phyloP scores from a whole-genome alignment of 2,888 invertebrate species.

The Nematopogon swammerdamellus region DNA sequence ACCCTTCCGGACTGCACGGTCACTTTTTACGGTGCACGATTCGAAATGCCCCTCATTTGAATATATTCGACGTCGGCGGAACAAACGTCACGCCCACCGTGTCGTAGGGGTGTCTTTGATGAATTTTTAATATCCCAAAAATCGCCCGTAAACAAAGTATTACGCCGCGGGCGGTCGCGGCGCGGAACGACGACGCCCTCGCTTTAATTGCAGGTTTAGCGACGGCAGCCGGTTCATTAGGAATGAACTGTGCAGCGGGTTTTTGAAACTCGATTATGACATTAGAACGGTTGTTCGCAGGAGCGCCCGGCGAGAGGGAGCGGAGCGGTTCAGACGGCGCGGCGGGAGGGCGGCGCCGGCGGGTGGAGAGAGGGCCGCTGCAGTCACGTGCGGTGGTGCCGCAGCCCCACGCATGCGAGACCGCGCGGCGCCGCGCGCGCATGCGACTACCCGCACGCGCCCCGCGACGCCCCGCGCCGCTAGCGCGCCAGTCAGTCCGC shows the following conservation, averaged over 20 bases:
- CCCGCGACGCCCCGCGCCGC: conserved; percentile 18
- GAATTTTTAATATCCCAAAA: conserved; percentile 37
- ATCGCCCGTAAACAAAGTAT: conserved; percentile 34
- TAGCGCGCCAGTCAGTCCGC: conserved; percentile 4
- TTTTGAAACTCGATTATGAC: conserved; percentile 52
- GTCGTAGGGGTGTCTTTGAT: conserved; percentile 19
- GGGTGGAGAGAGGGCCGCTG: conserved; percentile 50
- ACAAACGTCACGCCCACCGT: conserved; percentile 30
- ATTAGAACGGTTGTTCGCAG: conserved; percentile 31
- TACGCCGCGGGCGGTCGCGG: conserved; percentile 20
- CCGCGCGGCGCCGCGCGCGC: conserved; percentile 47
- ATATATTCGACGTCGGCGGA: conserved; percentile 11
- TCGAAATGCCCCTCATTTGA: background rate
- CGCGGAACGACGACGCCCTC: conserved; percentile 18
- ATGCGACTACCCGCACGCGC: conserved; percentile 23
- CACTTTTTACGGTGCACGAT: background rate
- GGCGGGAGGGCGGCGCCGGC: conserved; percentile 23
- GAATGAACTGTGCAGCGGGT: conserved; percentile 37
- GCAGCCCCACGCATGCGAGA: conserved; percentile 56
- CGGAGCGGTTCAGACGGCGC: conserved; percentile 2
- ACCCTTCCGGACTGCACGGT: background rate
- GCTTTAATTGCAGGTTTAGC: conserved; percentile 47
- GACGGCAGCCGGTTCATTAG: conserved; percentile 37
- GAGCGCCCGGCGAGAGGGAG: conserved; percentile 20
- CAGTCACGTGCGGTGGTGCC: conserved; percentile 52